These are phyloP conservation scores for Petrocephalus schoutedeni DNA, from an alignment of 2,797 vertebrate genomes.

Conservation along the genomic window DNA sequence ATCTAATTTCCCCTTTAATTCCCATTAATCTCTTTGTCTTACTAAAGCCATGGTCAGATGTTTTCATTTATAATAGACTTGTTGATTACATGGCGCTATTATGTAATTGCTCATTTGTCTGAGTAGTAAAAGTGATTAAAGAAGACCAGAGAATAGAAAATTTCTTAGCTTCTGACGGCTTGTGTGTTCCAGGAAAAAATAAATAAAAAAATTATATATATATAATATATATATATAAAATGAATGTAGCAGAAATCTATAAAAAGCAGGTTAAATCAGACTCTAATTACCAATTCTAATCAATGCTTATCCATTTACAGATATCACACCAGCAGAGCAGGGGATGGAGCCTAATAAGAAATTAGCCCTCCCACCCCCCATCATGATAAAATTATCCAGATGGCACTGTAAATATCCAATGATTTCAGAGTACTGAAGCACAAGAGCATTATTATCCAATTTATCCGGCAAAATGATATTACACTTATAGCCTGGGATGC, in stretches of 20 bases:
- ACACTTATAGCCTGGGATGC: constrained; percentile 5
- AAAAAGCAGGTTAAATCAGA: neutral
- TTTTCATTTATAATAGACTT: constrained; percentile 12
- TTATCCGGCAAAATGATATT: constrained; percentile 3
- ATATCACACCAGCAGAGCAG: neutral
- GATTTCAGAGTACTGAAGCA: neutral
- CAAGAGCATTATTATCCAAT: constrained; percentile 15
- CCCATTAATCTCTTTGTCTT: neutral
- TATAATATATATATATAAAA: too few species aligned
- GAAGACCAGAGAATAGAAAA: neutral
- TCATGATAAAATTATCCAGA: neutral
- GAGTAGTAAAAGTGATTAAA: neutral
- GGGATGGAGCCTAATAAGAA: neutral
- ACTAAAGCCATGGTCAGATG: neutral
- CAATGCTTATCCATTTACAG: neutral
- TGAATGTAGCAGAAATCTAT: neutral
- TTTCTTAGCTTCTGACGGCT: neutral
- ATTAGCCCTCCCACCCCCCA: neutral
- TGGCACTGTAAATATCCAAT: constrained; percentile 15
- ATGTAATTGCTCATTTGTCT: neutral
- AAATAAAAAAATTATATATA: too few species aligned
- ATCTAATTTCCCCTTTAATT: neutral
- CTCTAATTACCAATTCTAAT: constrained; percentile 6
- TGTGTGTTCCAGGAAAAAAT: neutral
- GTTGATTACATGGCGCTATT: neutral